Evolutionary conservation across 1,140 invertebrate genomes (phyloP).

Genomic region (Stegodyphus dumicola): DNA sequence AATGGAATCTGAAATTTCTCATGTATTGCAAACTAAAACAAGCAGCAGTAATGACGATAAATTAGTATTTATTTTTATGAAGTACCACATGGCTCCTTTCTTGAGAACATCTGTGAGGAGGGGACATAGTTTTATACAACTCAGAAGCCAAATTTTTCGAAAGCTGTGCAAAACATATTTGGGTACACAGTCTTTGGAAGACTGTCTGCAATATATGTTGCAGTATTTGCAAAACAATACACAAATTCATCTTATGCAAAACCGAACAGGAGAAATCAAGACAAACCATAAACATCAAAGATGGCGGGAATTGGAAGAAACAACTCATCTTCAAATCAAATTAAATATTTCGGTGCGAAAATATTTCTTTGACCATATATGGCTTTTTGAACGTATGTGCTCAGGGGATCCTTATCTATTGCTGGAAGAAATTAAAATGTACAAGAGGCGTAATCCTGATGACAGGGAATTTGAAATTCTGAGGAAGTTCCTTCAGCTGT

Average conservation of each 20-base stretch:
- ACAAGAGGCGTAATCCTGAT: constrained; percentile 41
- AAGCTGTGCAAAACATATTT: constrained; percentile 29
- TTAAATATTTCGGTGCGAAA: constrained; percentile 23
- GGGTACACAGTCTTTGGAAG: constrained; percentile 14
- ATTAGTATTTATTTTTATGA: neutral
- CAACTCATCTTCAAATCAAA: constrained; percentile 32
- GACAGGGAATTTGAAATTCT: constrained; percentile 46
- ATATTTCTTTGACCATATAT: constrained; percentile 15
- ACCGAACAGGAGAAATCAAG: neutral
- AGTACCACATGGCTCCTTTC: neutral
- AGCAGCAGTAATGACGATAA: neutral
- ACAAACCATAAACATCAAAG: constrained; percentile 46
- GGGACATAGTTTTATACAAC: neutral
- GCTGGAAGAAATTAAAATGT: constrained; percentile 50
- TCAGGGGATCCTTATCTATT: constrained; percentile 34
- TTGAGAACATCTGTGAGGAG: neutral
- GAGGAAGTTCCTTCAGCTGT: constrained; percentile 32
- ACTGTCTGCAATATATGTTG: neutral
- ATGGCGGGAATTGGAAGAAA: constrained; percentile 39
- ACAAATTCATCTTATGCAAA: too few relatives aligned
- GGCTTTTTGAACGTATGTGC: constrained; percentile 4
- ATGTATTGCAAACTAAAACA: neutral
- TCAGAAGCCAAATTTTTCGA: constrained; percentile 20
- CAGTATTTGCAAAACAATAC: neutral
- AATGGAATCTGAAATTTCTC: constrained; percentile 26